A percentile compares a stretch with the other conserved stretches of the same genome.
Evolutionary conservation across 2,113 vertebrate species (phyloP).

Genomic region (Ceuthmochares aereus): DNA sequence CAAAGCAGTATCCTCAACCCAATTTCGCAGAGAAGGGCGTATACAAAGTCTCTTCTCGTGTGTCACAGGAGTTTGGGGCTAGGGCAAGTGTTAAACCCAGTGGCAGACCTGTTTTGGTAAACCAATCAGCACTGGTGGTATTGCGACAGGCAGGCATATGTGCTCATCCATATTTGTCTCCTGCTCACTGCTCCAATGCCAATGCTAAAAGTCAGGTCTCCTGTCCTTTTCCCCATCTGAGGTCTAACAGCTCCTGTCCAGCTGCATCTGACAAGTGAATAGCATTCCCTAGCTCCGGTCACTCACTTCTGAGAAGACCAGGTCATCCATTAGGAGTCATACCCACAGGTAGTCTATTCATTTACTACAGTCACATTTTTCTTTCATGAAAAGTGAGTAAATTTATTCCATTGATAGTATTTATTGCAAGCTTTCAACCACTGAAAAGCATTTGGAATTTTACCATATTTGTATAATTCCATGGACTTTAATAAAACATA

Average conservation of each 20-base stretch:
- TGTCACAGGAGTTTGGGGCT: not conserved
- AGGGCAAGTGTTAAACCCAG: not conserved
- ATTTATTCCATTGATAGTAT: not conserved
- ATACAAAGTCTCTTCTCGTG: not conserved
- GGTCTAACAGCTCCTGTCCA: not conserved
- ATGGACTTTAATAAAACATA: not conserved
- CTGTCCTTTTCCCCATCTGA: not conserved
- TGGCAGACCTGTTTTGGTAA: not conserved
- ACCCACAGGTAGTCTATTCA: not conserved
- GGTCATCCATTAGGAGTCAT: not conserved
- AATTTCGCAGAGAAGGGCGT: not conserved
- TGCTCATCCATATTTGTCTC: accelerated
- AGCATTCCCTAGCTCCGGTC: not conserved
- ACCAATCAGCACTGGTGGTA: accelerated
- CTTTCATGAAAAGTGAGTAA: not conserved
- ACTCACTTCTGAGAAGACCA: not conserved
- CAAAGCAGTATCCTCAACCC: not conserved
- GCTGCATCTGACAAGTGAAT: not conserved
- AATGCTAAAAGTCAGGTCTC: not conserved
- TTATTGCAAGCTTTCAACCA: not conserved
- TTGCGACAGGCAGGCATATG: accelerated
- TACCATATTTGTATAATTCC: not conserved
- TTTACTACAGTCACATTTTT: not conserved
- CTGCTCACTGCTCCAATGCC: not conserved
- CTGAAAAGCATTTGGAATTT: not conserved